Evolutionary conservation across 1,140 invertebrate species (phyloP).

Genomic region (Heliconius congener): DNA sequence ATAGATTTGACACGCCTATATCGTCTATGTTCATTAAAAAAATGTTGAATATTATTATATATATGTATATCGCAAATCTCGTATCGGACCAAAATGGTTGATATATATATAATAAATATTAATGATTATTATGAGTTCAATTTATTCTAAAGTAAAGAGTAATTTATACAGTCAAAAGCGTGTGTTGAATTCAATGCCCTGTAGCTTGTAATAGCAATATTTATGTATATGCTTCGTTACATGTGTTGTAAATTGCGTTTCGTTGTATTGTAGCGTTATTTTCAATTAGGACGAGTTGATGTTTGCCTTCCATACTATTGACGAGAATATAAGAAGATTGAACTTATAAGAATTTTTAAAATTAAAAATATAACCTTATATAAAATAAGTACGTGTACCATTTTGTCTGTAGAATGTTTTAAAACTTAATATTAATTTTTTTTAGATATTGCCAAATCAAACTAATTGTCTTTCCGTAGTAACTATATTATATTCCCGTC

Average conservation of each 20-base stretch:
- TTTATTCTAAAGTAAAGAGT: slow-evolving; percentile 30
- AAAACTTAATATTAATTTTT: not conserved
- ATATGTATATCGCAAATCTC: not conserved
- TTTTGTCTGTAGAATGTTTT: not conserved
- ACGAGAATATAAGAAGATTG: not conserved
- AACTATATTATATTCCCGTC: not conserved
- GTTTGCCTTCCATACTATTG: slow-evolving; percentile 22
- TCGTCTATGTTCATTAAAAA: not conserved
- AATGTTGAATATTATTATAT: slow-evolving; percentile 15
- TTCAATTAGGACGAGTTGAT: slow-evolving; percentile 25
- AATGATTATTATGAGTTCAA: slow-evolving; percentile 8
- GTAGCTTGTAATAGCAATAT: slow-evolving; percentile 20
- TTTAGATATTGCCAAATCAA: not conserved
- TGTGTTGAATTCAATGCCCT: slow-evolving; percentile 12
- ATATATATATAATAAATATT: not conserved
- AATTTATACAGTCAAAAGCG: slow-evolving; percentile 3
- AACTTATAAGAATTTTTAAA: not conserved
- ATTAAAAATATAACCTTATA: not conserved
- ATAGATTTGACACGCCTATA: slow-evolving; percentile 10
- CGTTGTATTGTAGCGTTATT: slow-evolving; percentile 31
- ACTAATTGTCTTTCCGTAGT: not conserved
- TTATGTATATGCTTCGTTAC: slow-evolving; percentile 24
- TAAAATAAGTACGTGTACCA: not conserved
- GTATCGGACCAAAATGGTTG: slow-evolving; percentile 14
- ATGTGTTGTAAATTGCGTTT: slow-evolving; percentile 31